Percentiles rank a stretch among this genome's conserved stretches.
Evolutionary conservation across 2,113 vertebrate species (phyloP).

Genomic region (Spea bombifrons): DNA sequence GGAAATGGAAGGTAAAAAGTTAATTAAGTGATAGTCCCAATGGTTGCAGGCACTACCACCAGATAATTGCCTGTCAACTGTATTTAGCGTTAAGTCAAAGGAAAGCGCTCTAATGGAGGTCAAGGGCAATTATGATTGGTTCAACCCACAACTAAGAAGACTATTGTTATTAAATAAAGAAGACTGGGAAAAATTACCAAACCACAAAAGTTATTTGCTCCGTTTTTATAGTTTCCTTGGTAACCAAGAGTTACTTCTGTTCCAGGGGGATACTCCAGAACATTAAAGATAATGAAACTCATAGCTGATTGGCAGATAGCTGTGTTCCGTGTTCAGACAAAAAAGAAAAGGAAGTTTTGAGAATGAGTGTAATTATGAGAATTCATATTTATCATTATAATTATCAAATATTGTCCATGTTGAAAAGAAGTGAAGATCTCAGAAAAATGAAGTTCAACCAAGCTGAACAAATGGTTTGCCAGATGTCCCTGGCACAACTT

Average conservation of each 20-base stretch:
- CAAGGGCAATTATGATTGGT: slow-evolving; percentile 37
- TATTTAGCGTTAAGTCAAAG: slow-evolving; percentile 41
- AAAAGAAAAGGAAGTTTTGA: slow-evolving; percentile 40
- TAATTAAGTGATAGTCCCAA: slow-evolving; percentile 45
- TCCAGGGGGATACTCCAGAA: slow-evolving; percentile 2
- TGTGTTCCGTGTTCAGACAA: slow-evolving; percentile 16
- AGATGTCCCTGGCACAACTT: slow-evolving; percentile 46
- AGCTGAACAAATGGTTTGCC: slow-evolving; percentile 41
- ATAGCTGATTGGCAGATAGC: slow-evolving; percentile 30
- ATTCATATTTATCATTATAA: slow-evolving; percentile 48
- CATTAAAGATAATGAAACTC: slow-evolving; percentile 25
- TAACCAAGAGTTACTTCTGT: slow-evolving; percentile 15
- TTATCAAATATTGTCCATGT: slow-evolving; percentile 46
- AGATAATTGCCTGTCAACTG: slow-evolving; percentile 48
- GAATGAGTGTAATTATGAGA: slow-evolving; percentile 43
- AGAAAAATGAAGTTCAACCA: slow-evolving; percentile 33
- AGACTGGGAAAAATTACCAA: not conserved
- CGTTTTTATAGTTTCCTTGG: slow-evolving; percentile 17
- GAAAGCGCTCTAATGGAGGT: slow-evolving; percentile 39
- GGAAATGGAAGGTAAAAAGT: slow-evolving; percentile 36
- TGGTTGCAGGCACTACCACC: slow-evolving; percentile 38
- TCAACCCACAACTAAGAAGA: not conserved
- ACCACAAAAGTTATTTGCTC: slow-evolving; percentile 19
- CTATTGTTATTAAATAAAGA: slow-evolving; percentile 19
- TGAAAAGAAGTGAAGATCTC: slow-evolving; percentile 44